Conservation (phyloP, 2,888 invertebrate genomes). For the Philopedon plagiatum region DNA sequence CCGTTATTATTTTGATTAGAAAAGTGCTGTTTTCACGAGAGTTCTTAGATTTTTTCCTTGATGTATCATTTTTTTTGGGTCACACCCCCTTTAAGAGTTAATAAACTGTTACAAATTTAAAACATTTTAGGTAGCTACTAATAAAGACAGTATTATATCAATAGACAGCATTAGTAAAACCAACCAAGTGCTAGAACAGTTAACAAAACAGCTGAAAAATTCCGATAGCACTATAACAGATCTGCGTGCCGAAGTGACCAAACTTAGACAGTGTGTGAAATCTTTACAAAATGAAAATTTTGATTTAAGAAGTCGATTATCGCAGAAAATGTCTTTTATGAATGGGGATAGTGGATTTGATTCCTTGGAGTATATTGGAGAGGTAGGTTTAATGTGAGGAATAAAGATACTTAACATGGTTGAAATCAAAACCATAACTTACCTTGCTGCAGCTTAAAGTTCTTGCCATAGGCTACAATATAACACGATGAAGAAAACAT, state of each 20-base stretch:
- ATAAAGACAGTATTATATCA: slow-evolving; percentile 56
- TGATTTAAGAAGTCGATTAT: slow-evolving; percentile 76
- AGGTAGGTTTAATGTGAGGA: slow-evolving; percentile 58
- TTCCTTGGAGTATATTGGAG: slow-evolving; percentile 63
- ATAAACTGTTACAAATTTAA: no score
- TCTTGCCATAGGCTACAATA: no score
- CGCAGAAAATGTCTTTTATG: slow-evolving; percentile 55
- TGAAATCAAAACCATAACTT: no score
- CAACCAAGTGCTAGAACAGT: slow-evolving; percentile 67
- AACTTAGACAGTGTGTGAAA: slow-evolving; percentile 79
- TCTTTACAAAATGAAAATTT: slow-evolving; percentile 86
- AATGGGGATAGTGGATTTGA: slow-evolving; percentile 61
- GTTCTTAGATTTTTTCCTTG: no score
- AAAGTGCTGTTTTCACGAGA: no score
- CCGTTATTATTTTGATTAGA: no score
- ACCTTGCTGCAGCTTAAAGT: no score
- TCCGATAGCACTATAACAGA: slow-evolving; percentile 78
- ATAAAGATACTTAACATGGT: neutral
- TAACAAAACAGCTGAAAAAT: slow-evolving; percentile 74
- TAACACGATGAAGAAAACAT: no score
- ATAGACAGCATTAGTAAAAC: slow-evolving; percentile 56
- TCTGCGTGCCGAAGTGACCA: slow-evolving; percentile 75
- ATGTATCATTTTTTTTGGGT: no score
- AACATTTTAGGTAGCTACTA: slow-evolving; percentile 21
- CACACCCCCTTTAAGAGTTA: neutral